Evolutionary conservation across 2,113 vertebrate genomes (phyloP).

Genomic region (Choloepus hoffmanni): DNA sequence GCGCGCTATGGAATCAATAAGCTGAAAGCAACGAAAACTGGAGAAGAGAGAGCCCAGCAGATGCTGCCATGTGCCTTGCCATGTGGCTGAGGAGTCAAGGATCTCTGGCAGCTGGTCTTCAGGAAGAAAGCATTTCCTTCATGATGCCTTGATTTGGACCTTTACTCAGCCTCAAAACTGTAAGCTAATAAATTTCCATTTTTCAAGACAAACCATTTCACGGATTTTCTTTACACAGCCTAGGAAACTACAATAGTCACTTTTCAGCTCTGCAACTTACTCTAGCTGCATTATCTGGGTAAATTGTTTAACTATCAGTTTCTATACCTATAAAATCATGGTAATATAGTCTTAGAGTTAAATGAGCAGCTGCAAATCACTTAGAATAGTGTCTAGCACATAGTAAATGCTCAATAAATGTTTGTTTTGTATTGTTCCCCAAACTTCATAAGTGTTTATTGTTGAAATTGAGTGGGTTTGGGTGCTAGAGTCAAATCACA

Average conservation of each 20-base stretch:
- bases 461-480: neutral
- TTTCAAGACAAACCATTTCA: no score
- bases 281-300: neutral
- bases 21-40: no score
- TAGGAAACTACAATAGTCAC: neutral
- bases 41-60: no score
- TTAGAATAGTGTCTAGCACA: neutral
- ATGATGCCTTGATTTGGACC: no score
- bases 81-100: no score
- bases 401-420: neutral
- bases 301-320: neutral
- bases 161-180: no score
- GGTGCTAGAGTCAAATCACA: neutral
- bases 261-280: neutral
- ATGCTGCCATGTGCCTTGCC: no score
- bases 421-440: constrained; percentile 1
- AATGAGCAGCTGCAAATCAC: neutral
- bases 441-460: neutral
- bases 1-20: no score
- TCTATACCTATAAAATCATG: neutral
- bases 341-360: neutral
- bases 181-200: no score
- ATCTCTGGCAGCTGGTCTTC: no score
- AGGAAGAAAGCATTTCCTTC: no score
- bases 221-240: no score